These are phyloP conservation scores for Diuraphis noxia DNA, from an alignment of 1,140 invertebrate species.

Conservation along the genomic window DNA sequence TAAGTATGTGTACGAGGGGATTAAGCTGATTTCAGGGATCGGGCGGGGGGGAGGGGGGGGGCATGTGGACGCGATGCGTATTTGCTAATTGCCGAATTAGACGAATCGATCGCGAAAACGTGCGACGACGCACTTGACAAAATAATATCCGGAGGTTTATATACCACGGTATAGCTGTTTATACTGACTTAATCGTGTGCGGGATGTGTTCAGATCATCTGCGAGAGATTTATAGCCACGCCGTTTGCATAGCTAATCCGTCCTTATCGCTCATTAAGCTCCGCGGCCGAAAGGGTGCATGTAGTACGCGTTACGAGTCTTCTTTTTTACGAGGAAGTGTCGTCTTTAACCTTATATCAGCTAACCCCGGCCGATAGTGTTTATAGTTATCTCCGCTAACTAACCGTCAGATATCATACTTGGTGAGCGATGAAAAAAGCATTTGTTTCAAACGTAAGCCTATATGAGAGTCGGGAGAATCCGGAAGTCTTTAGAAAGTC, in stretches of 20 bases:
- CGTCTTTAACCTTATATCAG: background rate
- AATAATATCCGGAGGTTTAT: background rate
- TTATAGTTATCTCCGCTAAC: background rate
- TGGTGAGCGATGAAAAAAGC: too few species aligned
- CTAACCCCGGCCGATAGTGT: background rate
- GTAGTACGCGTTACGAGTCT: background rate
- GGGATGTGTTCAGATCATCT: background rate
- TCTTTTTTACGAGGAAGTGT: background rate
- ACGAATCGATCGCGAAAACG: background rate
- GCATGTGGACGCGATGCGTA: background rate
- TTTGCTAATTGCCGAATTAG: background rate
- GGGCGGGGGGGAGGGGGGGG: too few species aligned
- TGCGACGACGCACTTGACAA: background rate
- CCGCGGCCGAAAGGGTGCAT: background rate
- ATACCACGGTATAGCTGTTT: background rate
- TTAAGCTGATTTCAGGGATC: too few species aligned
- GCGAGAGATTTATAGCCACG: background rate
- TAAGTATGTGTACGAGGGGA: too few species aligned
- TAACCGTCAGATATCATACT: background rate
- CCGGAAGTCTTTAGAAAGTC: background rate
- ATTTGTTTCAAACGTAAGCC: too few species aligned
- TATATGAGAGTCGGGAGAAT: too few species aligned
- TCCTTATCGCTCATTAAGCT: background rate
- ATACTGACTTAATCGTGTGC: background rate
- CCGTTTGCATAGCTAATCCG: slow-evolving; percentile 33